These are phyloP conservation scores for Spinus olivaceus DNA, from an alignment of 2,797 vertebrate genomes.

Conservation along the genomic window DNA sequence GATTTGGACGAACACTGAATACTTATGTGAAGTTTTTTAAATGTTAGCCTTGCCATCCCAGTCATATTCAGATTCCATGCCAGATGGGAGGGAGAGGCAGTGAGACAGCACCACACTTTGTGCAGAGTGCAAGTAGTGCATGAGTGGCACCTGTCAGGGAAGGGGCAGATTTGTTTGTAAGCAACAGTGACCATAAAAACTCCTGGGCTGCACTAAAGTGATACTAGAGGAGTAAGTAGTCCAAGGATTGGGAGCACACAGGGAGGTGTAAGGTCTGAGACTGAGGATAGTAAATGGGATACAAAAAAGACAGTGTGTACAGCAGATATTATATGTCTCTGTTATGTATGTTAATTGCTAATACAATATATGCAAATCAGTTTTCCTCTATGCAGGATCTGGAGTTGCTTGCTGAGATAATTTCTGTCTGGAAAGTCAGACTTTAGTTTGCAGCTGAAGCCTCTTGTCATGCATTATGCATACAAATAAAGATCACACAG, in stretches of 20 bases:
- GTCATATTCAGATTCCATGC: neutral
- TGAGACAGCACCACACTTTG: neutral
- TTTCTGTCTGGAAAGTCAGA: neutral
- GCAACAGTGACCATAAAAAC: neutral
- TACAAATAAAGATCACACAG: fast-evolving
- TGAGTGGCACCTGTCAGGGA: neutral
- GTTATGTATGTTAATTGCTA: neutral
- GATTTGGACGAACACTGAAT: neutral
- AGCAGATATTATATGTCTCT: neutral
- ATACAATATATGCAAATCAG: neutral
- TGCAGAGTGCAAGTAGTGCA: neutral
- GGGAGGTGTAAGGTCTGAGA: neutral
- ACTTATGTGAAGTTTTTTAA: neutral
- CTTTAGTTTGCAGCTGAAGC: neutral
- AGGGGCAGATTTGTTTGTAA: neutral
- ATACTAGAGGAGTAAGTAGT: neutral
- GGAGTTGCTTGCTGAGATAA: neutral
- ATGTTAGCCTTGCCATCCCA: neutral
- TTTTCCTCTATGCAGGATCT: neutral
- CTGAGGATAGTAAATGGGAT: neutral
- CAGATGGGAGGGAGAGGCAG: neutral
- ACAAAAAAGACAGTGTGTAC: neutral
- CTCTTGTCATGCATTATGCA: neutral
- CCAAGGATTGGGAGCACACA: neutral
- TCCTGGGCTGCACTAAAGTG: fast-evolving